Percentiles rank a stretch among this genome's conserved stretches.
phyloP scores from a whole-genome alignment of 2,888 invertebrate species.

The Pemphredon lugubris region DNA sequence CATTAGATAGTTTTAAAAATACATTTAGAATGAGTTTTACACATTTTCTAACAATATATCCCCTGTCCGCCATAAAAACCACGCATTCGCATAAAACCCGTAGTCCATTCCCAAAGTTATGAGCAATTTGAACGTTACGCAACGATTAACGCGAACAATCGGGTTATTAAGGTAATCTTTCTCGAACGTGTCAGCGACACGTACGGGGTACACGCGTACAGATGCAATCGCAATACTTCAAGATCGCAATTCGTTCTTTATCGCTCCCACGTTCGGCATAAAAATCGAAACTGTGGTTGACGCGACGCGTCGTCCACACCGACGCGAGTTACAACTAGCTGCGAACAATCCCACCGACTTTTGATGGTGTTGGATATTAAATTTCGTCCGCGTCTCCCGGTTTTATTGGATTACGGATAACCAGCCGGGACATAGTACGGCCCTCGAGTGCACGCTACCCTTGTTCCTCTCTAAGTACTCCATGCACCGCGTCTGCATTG shows the following conservation, averaged over 20 bases:
- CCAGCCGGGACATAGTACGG: conserved; percentile 67
- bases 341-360: conserved; percentile 78
- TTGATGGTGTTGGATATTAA: conserved; percentile 80
- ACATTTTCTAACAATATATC: too few species aligned
- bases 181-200: too few species aligned
- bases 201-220: too few species aligned
- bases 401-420: conserved; percentile 80
- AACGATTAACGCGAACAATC: too few species aligned
- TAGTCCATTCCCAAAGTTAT: too few species aligned
- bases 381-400: conserved; percentile 75
- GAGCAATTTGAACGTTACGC: too few species aligned
- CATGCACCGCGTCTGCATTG: conserved; percentile 67
- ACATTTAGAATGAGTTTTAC: too few species aligned
- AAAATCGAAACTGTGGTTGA: not conserved
- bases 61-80: too few species aligned
- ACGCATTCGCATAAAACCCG: too few species aligned
- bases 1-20: too few species aligned
- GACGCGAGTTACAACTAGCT: conserved; percentile 72
- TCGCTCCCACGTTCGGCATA: not conserved
- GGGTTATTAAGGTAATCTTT: too few species aligned
- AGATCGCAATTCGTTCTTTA: not conserved
- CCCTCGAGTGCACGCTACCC: conserved; percentile 66
- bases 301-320: conserved; percentile 35
- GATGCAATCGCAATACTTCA: not conserved
- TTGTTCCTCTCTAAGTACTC: conserved; percentile 70